Base-by-base conservation (phyloP, 2,113 vertebrate species). In the Mesocricetus auratus region DNA sequence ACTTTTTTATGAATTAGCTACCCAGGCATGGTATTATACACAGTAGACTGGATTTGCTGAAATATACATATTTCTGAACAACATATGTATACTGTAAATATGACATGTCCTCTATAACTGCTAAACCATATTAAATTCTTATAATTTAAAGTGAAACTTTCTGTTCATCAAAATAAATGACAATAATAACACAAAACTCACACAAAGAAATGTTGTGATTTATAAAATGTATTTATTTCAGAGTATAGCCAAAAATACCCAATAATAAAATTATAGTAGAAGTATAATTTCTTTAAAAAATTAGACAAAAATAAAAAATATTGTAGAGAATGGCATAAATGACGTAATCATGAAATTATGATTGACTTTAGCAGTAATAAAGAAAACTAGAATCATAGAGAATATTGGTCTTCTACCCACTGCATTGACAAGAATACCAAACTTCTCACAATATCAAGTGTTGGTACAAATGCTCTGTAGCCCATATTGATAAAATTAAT, bases 41-140 rank as follows among this genome's bases (percentile, higher is more conserved):
- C 5, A 42, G 2, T 60, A 24, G 5, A 7, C 22, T 83, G 22
- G 10, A 8, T 36, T 7, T 0, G 1, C 12, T 0, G 11, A 45
- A 15, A 62, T 5, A 42, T 42, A 85, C 26, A 29, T 5, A 42
- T 10, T 85, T 85, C n/a, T 64, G 4, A 62, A 64, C 15, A 64
- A 64, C 26, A 6, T 85, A 62, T 64, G 15, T 45, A 64, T 3
- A 45, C 31, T 62, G 0, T 64, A 42, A 85, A 83, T 26, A n/a
- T 39, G 24, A 58, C 39, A 58, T 8, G 39, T 83, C 39, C 53
- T 83, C 39, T 5, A 39, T 60, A 58, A 60, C 36, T 58, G 26
- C 33, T 50, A 83, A 60, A 62, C 12, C 39, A 42, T 39, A 82
- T 39, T 62, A 19, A 82, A 82, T 36, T n/a, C n/a, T 58, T 58